Conservation (phyloP, 30 jellyfish, hydroid and myxozoan species). For the Aurelia sp. region DNA sequence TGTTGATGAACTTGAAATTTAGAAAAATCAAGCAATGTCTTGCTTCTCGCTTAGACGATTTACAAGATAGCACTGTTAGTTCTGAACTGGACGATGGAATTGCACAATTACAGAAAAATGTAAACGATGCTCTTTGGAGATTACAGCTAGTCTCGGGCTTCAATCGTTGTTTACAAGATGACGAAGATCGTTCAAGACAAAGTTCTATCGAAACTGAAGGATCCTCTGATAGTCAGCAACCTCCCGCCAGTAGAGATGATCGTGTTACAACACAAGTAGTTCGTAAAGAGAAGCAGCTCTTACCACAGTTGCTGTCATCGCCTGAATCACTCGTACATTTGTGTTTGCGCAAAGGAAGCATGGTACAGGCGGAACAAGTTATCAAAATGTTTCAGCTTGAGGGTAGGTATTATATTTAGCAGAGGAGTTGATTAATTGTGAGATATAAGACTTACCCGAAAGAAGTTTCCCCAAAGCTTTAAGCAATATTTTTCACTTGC, state of each 20-base stretch:
- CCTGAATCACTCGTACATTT: constrained; percentile 88
- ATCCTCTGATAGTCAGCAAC: neutral
- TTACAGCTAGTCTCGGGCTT: constrained; percentile 80
- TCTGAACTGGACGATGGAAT: constrained; percentile 43
- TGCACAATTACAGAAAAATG: constrained; percentile 59
- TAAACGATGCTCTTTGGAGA: constrained; percentile 89
- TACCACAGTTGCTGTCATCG: constrained; percentile 81
- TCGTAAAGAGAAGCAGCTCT: constrained; percentile 6
- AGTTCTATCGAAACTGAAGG: neutral
- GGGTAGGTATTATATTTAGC: constrained; percentile 54
- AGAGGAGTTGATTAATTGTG: neutral
- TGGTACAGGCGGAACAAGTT: constrained; percentile 93
- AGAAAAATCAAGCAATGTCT: too few relatives aligned
- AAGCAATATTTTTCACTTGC: too few relatives aligned
- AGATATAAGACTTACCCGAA: too few relatives aligned
- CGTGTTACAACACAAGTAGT: neutral
- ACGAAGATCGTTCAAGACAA: neutral
- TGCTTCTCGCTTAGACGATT: too few relatives aligned
- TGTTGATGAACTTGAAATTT: too few relatives aligned
- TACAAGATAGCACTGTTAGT: neutral
- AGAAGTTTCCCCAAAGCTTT: too few relatives aligned
- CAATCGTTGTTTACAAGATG: neutral
- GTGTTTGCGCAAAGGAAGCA: constrained; percentile 73
- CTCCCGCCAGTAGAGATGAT: neutral
- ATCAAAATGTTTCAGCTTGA: constrained; percentile 83